Evolutionary conservation across 2,888 invertebrate genomes (phyloP), one percentile per base, ranked within the genome.

Genomic region (Laspeyria flexula): DNA sequence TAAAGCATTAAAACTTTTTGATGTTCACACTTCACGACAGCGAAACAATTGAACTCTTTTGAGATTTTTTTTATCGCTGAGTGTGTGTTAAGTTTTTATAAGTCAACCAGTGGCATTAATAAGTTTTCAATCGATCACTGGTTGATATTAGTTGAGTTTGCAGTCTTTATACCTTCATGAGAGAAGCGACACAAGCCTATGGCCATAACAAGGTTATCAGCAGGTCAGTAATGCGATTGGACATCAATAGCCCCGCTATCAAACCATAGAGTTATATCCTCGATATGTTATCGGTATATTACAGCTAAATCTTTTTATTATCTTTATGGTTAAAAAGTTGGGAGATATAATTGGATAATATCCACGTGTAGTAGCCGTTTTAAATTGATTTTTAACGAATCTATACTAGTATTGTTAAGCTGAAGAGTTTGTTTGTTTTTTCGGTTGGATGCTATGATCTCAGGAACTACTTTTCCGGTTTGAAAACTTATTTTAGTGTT

Each of bases 231-330:
- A 57, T 21, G 15, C 12, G 33, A 31, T 13, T 23, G 10, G 25
- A 62, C 43, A 41, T 55, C 59, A 65, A 62, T 44, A 2, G 11
- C 21, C n/a, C 55, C 52, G 62, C 55, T 65, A 65, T 65, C 65
- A 1, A 9, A 13, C 18, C 27, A 43, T 29, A 12, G 11, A 35
- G 27, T 18, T 18, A 29, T 44, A n/a, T 42, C 21, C 34, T 1
- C 11, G 47, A 65, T 61, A 55, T 43, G 37, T 0, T 60, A 57
- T 50, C 46, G 10, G 11, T 43, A 54, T 50, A 13, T 55, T 10
- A 33, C 30, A 18, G 15, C 25, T 47, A 37, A 56, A 53, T 60
- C 40, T 44, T 33, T 51, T 45, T 33, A 15, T 40, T 49, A 61
- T 49, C 43, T 52, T 38, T 52, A 42, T 38, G 3, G 13, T 11